phyloP scores from a whole-genome alignment of 2,797 vertebrate species.

The Smutsia gigantea region DNA sequence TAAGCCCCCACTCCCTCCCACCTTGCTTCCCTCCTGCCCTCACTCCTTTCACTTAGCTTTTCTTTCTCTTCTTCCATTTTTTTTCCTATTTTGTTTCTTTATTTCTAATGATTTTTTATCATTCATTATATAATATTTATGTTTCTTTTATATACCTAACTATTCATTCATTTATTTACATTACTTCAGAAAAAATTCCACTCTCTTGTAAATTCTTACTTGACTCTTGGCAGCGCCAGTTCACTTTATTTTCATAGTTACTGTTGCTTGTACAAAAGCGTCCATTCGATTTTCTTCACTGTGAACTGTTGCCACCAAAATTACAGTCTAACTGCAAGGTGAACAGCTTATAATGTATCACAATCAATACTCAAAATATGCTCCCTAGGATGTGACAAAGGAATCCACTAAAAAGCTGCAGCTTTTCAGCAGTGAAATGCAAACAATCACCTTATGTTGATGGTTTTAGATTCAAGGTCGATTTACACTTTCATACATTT shows the following conservation, averaged over 20 bases:
- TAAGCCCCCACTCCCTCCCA: neutral
- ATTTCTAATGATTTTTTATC: neutral
- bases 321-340: constrained; percentile 77
- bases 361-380: constrained; percentile 82
- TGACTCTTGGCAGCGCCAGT: constrained; percentile 59
- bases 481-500: constrained; percentile 73
- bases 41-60: neutral
- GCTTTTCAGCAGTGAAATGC: constrained; percentile 83
- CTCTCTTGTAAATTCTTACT: constrained; percentile 73
- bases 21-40: fast-evolving
- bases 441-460: constrained; percentile 87
- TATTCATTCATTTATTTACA: constrained; percentile 59
- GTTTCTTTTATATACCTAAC: constrained; percentile 56
- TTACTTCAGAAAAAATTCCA: constrained; percentile 69
- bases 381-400: constrained; percentile 75
- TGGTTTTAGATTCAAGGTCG: constrained; percentile 90
- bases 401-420: constrained; percentile 64
- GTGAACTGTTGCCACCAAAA: constrained; percentile 77
- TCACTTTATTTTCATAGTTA: constrained; percentile 65
- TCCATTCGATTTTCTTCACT: constrained; percentile 78
- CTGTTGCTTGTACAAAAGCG: constrained; percentile 71
- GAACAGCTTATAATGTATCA: constrained; percentile 78
- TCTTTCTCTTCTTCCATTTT: neutral
- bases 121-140: neutral
- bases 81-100: neutral